phyloP scores from a whole-genome alignment of 2,113 vertebrate genomes.

The Coptodon rendalli region DNA sequence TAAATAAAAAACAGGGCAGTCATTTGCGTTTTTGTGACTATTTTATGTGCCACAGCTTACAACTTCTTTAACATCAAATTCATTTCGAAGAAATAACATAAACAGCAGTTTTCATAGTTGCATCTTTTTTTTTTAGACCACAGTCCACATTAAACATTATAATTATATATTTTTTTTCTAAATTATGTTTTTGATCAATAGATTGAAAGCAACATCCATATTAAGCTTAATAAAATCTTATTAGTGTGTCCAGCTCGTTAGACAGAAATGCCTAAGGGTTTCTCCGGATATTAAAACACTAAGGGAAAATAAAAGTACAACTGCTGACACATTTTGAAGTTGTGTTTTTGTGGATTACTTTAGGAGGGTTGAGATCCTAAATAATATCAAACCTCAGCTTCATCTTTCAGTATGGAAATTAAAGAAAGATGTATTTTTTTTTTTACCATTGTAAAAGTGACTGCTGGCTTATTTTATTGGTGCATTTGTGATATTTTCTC shows the following conservation, averaged over 20 bases:
- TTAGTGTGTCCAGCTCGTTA: not conserved
- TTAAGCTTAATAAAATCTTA: not conserved
- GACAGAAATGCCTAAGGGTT: not conserved
- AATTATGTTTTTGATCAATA: not conserved
- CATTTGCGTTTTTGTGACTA: not conserved
- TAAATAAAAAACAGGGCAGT: not conserved
- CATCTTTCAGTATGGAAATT: not conserved
- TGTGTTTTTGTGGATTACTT: not conserved
- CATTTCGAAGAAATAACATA: not conserved
- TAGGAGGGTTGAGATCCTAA: not conserved
- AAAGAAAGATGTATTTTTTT: not conserved
- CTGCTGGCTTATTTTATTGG: not conserved
- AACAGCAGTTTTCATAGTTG: not conserved
- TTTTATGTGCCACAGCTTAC: not conserved
- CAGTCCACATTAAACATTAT: not conserved
- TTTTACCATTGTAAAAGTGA: not conserved
- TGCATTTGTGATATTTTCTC: not conserved
- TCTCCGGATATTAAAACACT: not conserved
- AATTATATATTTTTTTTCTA: not conserved
- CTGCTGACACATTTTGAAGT: not conserved
- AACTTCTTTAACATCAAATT: not conserved
- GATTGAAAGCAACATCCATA: not conserved
- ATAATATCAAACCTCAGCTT: not conserved
- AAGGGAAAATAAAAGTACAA: not conserved
- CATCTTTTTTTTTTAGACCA: not conserved